Evolutionary conservation across 2,888 invertebrate genomes (phyloP).

Genomic region (Masnerella sp.): DNA sequence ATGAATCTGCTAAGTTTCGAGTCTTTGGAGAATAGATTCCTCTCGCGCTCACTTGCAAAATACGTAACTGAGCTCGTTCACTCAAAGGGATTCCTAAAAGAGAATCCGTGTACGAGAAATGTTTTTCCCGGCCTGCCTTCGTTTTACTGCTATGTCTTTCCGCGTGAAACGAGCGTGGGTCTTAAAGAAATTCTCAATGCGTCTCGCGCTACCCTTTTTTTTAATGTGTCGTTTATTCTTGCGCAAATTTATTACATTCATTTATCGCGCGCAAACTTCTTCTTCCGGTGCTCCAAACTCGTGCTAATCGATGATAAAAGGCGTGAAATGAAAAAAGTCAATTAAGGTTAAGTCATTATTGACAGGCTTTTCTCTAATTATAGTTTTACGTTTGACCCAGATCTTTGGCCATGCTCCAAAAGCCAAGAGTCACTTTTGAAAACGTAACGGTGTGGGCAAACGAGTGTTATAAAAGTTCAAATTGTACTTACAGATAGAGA

Average conservation of each 20-base stretch:
- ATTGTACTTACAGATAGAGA: too few species aligned
- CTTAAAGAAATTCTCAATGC: constrained; percentile 40
- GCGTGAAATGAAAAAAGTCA: constrained; percentile 13
- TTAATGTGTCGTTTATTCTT: constrained; percentile 23
- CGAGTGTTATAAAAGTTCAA: not conserved
- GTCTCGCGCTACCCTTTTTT: constrained; percentile 13
- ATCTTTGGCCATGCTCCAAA: constrained; percentile 34
- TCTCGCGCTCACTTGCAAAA: constrained; percentile 55
- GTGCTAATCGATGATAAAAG: constrained; percentile 26
- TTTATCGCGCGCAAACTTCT: constrained; percentile 23
- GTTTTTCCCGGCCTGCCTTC: constrained; percentile 58
- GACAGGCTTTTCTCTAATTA: constrained; percentile 49
- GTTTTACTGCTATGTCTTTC: constrained; percentile 50
- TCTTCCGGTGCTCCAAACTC: constrained; percentile 1
- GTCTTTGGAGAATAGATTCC: constrained; percentile 43
- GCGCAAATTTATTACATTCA: constrained; percentile 41
- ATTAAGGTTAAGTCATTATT: constrained; percentile 36
- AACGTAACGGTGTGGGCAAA: constrained; percentile 19
- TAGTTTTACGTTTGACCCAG: constrained; percentile 46
- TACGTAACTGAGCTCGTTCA: constrained; percentile 61
- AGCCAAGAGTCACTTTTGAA: constrained; percentile 33
- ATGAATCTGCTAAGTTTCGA: constrained; percentile 43
- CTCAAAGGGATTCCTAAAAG: constrained; percentile 66
- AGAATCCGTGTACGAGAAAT: constrained; percentile 65
- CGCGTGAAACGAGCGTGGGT: constrained; percentile 40